phyloP scores from a whole-genome alignment of 2,797 vertebrate species.

The Allobates femoralis region DNA sequence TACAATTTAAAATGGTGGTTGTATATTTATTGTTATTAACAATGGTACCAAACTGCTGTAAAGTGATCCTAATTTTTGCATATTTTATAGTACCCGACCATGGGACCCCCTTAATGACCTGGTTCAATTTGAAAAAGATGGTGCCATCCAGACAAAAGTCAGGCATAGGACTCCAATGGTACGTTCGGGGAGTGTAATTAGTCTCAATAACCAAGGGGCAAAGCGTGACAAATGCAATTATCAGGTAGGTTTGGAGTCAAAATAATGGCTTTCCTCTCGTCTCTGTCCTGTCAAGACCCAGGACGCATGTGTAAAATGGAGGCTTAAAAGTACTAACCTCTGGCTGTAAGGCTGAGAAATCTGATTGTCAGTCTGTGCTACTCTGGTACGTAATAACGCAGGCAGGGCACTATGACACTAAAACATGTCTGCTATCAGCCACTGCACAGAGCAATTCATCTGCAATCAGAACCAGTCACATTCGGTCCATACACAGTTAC shows the following conservation, averaged over 20 bases:
- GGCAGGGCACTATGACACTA: not conserved
- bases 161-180: constrained; percentile 98
- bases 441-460: not conserved
- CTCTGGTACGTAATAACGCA: not conserved
- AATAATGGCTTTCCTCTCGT: constrained; percentile 49
- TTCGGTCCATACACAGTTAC: not conserved
- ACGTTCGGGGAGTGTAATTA: constrained; percentile 86
- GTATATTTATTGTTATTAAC: not conserved
- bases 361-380: constrained; percentile 24
- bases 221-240: constrained; percentile 79
- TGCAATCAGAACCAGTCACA: not conserved
- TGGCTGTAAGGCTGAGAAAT: constrained; percentile 20
- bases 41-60: not conserved
- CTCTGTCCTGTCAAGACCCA: constrained; percentile 62
- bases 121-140: constrained; percentile 97
- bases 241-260: constrained; percentile 74
- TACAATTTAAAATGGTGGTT: not conserved
- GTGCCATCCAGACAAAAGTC: constrained; percentile 96
- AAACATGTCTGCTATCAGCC: not conserved
- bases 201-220: constrained; percentile 80
- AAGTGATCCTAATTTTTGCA: not conserved
- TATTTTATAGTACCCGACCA: constrained; percentile 86
- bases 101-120: constrained; percentile 98
- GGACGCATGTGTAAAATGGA: constrained; percentile 53
- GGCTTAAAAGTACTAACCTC: constrained; percentile 44